A percentile compares a stretch with the other conserved stretches of the same genome.
phyloP scores from a whole-genome alignment of 2,888 invertebrate genomes.

The Thymelicus acteon region DNA sequence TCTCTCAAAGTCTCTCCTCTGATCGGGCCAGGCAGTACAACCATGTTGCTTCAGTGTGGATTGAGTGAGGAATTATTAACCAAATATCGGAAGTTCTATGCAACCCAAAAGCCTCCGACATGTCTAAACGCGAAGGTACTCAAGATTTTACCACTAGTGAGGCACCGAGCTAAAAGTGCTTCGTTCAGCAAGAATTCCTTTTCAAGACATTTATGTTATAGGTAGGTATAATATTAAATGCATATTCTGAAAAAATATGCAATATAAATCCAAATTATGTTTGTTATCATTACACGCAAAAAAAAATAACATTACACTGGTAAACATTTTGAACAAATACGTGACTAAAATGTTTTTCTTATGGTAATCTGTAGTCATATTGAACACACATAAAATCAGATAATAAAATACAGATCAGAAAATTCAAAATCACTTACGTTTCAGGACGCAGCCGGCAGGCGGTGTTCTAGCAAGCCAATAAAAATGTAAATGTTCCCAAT shows the following conservation, averaged over 20 bases:
- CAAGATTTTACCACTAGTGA: no score
- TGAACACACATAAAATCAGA: conserved; percentile 80
- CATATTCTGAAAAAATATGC: not conserved
- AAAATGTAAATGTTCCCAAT: conserved; percentile 82
- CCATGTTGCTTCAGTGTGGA: no score
- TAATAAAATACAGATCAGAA: conserved; percentile 84
- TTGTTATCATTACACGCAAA: not conserved
- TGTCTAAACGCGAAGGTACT: no score
- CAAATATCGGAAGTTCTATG: no score
- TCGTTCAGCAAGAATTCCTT: not conserved
- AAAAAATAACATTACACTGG: not conserved
- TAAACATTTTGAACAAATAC: conserved; percentile 49
- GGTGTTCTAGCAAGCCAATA: conserved; percentile 82
- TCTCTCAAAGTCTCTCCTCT: no score
- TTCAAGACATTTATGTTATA: no score
- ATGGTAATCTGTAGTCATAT: conserved; percentile 78
- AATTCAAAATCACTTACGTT: conserved; percentile 85
- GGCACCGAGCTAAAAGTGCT: not conserved
- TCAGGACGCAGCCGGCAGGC: conserved; percentile 70
- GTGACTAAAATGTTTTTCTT: conserved; percentile 69
- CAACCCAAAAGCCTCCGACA: no score
- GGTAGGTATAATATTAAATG: no score
- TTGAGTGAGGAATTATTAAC: no score
- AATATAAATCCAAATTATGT: not conserved
- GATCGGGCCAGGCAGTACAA: no score